Conservation (phyloP, 1,140 invertebrate genomes). For the Acromyrmex echinatior region DNA sequence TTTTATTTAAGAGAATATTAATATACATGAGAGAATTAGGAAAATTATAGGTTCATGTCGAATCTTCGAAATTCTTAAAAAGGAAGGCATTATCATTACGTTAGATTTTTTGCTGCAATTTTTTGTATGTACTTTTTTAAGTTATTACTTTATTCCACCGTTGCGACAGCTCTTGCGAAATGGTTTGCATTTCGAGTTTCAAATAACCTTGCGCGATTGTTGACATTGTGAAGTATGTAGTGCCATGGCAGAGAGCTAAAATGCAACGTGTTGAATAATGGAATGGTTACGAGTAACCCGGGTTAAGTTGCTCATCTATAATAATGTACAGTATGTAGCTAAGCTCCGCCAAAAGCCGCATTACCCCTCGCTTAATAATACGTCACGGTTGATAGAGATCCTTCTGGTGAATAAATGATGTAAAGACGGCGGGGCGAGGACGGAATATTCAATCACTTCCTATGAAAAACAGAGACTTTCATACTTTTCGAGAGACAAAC, state of each 20-base stretch:
- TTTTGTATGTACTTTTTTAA: background rate
- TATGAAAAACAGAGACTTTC: background rate
- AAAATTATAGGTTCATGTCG: background rate
- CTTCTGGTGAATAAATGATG: constrained; percentile 56
- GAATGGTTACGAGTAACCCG: constrained; percentile 56
- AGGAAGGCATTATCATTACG: background rate
- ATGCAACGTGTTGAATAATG: constrained; percentile 58
- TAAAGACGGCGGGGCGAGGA: constrained; percentile 27
- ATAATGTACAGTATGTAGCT: constrained; percentile 58
- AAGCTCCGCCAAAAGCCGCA: constrained; percentile 59
- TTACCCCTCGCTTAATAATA: constrained; percentile 59
- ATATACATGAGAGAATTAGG: background rate
- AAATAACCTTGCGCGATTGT: constrained; percentile 42
- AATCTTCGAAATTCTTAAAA: background rate
- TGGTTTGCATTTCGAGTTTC: constrained; percentile 17
- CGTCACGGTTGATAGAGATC: constrained; percentile 61
- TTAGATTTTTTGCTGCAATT: background rate
- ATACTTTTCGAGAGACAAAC: background rate
- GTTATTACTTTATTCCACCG: background rate
- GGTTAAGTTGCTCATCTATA: constrained; percentile 65
- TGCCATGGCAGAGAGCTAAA: constrained; percentile 21
- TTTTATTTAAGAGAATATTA: background rate
- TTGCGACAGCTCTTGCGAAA: background rate
- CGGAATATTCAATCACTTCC: constrained; percentile 38
- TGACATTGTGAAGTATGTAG: constrained; percentile 53